Conservation (phyloP, 2,888 invertebrate genomes). For the Leucania comma region DNA sequence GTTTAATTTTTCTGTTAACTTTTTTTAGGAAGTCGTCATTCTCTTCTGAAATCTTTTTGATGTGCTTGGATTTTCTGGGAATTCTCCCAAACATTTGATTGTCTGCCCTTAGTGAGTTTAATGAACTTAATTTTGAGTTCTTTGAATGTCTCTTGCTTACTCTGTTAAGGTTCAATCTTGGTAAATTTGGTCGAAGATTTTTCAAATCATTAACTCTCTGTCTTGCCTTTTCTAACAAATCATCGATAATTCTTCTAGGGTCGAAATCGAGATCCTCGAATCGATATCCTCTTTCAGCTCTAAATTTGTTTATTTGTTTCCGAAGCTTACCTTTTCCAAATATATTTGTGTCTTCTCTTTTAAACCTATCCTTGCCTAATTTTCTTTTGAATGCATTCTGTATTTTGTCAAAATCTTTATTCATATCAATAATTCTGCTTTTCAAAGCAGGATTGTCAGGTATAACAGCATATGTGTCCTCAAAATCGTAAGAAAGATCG, state of each 20-base stretch:
- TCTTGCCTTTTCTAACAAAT: slow-evolving; percentile 65
- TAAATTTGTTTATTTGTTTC: slow-evolving; percentile 55
- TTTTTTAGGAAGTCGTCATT: slow-evolving; percentile 50
- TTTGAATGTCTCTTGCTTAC: slow-evolving; percentile 60
- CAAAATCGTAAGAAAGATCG: slow-evolving; percentile 64
- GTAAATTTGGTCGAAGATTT: slow-evolving; percentile 38
- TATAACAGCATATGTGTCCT: slow-evolving; percentile 55
- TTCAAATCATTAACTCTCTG: slow-evolving; percentile 49
- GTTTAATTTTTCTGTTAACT: slow-evolving; percentile 37
- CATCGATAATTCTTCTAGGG: slow-evolving; percentile 65
- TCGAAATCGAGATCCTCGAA: slow-evolving; percentile 61
- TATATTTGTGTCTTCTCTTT: slow-evolving; percentile 65
- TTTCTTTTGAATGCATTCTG: slow-evolving; percentile 66
- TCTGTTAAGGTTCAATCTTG: slow-evolving; percentile 54
- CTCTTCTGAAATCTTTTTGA: slow-evolving; percentile 44
- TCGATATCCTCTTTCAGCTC: slow-evolving; percentile 43
- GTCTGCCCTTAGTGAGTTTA: slow-evolving; percentile 24
- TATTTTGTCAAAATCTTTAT: slow-evolving; percentile 74
- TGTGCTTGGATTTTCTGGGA: slow-evolving; percentile 46
- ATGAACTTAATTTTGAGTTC: slow-evolving; percentile 35
- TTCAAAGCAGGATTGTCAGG: slow-evolving; percentile 66
- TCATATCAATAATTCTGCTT: slow-evolving; percentile 71
- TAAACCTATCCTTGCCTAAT: slow-evolving; percentile 63
- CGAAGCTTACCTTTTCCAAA: slow-evolving; percentile 59
- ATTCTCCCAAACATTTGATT: slow-evolving; percentile 28